phyloP scores from a whole-genome alignment of 1,140 invertebrate genomes.

The Nasonia vitripennis region DNA sequence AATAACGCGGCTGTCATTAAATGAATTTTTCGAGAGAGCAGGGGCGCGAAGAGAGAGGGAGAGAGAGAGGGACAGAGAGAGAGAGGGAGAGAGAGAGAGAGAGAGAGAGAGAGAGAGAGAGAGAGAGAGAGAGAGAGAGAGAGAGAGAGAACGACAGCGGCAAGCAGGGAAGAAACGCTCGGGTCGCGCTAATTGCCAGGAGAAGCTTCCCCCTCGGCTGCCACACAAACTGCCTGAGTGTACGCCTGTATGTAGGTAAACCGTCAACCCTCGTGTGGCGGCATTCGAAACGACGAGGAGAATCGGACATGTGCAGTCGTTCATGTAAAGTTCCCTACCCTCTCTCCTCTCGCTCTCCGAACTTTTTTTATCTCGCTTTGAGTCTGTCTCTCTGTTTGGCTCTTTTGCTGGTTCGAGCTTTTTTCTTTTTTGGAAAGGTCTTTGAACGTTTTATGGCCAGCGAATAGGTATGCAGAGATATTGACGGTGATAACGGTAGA shows the following conservation, averaged over 20 bases:
- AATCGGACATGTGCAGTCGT: not conserved
- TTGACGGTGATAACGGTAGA: not conserved
- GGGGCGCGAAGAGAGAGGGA: not conserved
- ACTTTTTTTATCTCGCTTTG: constrained; percentile 7
- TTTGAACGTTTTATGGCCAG: not conserved
- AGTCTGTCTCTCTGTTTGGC: not conserved
- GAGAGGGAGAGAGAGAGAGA: not conserved
- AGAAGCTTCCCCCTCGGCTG: constrained; percentile 13
- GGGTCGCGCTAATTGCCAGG: constrained; percentile 13
- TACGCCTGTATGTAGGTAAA: not conserved
- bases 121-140: not conserved
- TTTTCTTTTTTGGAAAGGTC: constrained; percentile 1
- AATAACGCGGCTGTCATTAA: not conserved
- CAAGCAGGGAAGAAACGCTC: not conserved
- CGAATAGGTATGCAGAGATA: not conserved
- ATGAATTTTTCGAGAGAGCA: constrained; percentile 22
- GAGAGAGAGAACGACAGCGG: not conserved
- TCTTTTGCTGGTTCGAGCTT: not conserved
- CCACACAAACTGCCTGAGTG: not conserved
- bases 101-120: not conserved
- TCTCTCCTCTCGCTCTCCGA: not conserved
- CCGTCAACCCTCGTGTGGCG: not conserved
- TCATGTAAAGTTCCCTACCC: not conserved
- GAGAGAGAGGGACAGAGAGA: not conserved
- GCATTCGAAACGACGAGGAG: not conserved